Evolutionary conservation across 2,888 invertebrate genomes (phyloP).

Genomic region (Syrphus vitripennis): DNA sequence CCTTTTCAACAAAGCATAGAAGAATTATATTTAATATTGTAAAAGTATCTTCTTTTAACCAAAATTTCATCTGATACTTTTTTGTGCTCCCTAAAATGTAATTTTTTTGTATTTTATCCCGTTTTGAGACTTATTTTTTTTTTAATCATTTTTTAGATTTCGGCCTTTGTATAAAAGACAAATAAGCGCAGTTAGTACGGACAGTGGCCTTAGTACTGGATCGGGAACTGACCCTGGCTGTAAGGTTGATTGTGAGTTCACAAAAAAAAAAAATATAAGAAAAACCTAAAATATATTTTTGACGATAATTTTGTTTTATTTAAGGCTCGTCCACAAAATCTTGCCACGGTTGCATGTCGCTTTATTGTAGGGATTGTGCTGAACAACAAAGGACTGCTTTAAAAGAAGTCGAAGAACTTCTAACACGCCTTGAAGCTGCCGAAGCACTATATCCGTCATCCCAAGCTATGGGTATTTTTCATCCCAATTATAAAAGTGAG

Average conservation of each 20-base stretch:
- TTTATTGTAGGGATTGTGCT: constrained; percentile 87
- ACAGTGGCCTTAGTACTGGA: constrained; percentile 79
- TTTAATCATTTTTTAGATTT: constrained; percentile 73
- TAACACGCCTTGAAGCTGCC: constrained; percentile 88
- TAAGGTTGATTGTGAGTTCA: constrained; percentile 77
- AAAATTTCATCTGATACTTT: background rate
- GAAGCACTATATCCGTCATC: constrained; percentile 92
- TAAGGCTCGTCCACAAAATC: constrained; percentile 75
- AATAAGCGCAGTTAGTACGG: constrained; percentile 77
- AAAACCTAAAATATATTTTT: background rate
- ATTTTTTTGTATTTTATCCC: background rate
- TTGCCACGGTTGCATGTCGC: constrained; percentile 87
- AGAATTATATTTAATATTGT: no score
- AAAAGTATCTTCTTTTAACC: no score
- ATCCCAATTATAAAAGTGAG: constrained; percentile 83
- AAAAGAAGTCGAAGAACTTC: constrained; percentile 87
- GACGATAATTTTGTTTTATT: constrained; percentile 61
- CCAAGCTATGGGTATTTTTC: constrained; percentile 88
- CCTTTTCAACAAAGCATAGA: no score
- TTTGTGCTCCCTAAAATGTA: background rate
- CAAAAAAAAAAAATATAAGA: background rate
- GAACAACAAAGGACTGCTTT: constrained; percentile 89
- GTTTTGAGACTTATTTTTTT: background rate
- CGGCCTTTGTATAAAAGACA: constrained; percentile 77
- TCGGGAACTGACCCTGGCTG: constrained; percentile 66